Conservation (phyloP, 1,140 invertebrate genomes). For the Drosophila punjabiensis region DNA sequence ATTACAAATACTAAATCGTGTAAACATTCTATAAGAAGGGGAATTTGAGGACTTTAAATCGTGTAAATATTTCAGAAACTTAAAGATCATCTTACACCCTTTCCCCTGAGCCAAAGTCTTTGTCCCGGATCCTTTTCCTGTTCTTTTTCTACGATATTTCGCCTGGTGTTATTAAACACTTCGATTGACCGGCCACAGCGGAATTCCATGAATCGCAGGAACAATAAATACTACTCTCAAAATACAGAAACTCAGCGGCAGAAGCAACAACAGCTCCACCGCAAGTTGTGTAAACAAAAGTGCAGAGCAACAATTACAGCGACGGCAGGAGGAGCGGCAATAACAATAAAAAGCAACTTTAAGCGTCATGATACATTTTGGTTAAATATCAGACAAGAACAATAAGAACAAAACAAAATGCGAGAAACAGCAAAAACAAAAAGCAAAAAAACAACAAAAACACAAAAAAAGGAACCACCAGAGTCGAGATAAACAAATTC, state of each 20-base stretch:
- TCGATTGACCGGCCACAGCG: slow-evolving; percentile 54
- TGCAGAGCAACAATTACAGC: slow-evolving; percentile 49
- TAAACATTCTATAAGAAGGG: neutral
- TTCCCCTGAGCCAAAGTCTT: neutral
- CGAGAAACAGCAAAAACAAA: slow-evolving; percentile 6
- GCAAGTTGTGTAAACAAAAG: slow-evolving; percentile 79
- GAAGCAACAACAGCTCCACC: slow-evolving; percentile 35
- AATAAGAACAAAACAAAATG: slow-evolving; percentile 37
- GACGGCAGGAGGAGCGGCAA: slow-evolving; percentile 29
- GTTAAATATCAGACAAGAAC: slow-evolving; percentile 72
- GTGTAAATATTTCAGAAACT: neutral
- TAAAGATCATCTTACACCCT: slow-evolving; percentile 2
- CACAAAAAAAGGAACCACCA: slow-evolving; percentile 50
- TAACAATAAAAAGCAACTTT: slow-evolving; percentile 64
- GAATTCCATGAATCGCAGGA: slow-evolving; percentile 76
- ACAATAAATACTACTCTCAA: slow-evolving; percentile 71
- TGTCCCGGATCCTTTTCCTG: neutral
- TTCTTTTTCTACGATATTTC: slow-evolving; percentile 16
- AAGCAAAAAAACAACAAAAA: neutral
- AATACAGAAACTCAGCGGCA: slow-evolving; percentile 49
- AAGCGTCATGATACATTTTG: slow-evolving; percentile 78
- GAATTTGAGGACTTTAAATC: neutral
- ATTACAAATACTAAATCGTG: no score
- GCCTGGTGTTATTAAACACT: slow-evolving; percentile 57
- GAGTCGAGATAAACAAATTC: slow-evolving; percentile 78